phyloP scores from a whole-genome alignment of 2,797 vertebrate species.

The Mus spretus region DNA sequence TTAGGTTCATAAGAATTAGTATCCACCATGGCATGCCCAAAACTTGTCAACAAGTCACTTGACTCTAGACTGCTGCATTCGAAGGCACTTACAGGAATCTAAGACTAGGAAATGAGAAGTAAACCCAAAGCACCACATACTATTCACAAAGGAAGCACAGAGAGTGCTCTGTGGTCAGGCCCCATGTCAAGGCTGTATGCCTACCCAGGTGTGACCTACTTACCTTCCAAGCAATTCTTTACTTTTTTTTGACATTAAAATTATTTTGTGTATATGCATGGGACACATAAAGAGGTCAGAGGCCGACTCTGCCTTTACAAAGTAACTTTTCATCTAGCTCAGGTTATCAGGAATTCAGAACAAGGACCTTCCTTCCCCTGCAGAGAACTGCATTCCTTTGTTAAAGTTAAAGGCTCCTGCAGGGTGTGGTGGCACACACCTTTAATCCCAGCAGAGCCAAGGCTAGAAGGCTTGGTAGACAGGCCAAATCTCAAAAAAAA shows the following conservation, averaged over 20 bases:
- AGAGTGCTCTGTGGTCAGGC: not conserved
- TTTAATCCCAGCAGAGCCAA: not conserved
- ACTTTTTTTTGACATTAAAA: not conserved
- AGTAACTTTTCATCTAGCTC: not conserved
- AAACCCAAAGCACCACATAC: constrained; percentile 32
- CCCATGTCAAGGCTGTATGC: not conserved
- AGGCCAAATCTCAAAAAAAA: not conserved
- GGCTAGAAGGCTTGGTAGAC: not conserved
- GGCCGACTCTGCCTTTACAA: not conserved
- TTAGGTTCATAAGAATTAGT: constrained; percentile 77
- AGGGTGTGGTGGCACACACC: not conserved
- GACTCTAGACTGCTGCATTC: constrained; percentile 43
- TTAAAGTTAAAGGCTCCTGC: not conserved
- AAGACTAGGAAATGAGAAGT: not conserved
- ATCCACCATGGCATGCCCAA: constrained; percentile 52
- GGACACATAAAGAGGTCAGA: not conserved
- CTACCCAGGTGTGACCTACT: not conserved
- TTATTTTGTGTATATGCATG: not conserved
- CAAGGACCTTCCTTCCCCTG: not conserved
- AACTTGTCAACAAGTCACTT: constrained; percentile 61
- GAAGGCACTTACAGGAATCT: constrained; percentile 49
- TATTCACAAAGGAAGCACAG: not conserved
- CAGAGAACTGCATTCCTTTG: not conserved
- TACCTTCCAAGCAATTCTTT: constrained; percentile 11
- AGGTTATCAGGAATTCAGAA: not conserved